Evolutionary conservation across 2,113 vertebrate genomes (phyloP).

Genomic region (Stegastes partitus): DNA sequence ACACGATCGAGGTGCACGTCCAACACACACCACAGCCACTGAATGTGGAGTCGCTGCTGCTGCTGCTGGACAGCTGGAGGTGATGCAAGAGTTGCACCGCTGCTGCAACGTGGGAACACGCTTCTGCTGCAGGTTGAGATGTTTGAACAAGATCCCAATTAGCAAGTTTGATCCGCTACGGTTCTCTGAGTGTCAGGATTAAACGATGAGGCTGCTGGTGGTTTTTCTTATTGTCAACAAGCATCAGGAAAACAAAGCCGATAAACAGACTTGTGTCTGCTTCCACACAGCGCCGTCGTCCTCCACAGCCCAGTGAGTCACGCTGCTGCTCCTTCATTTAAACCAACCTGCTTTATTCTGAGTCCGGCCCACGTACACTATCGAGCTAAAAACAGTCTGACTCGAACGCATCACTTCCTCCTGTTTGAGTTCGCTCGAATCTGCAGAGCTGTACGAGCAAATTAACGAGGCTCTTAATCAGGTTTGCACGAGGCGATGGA

Average conservation of each 20-base stretch:
- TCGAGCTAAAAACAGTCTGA: neutral
- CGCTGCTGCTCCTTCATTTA: neutral
- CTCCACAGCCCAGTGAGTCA: neutral
- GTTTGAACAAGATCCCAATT: no score
- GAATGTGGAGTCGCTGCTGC: slow-evolving; percentile 1
- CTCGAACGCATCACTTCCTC: neutral
- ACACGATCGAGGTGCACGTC: neutral
- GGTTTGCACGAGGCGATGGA: neutral
- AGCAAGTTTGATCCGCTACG: neutral
- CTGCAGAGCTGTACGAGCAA: no score
- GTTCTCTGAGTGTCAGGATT: neutral
- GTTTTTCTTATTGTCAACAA: slow-evolving; percentile 17
- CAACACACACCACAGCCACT: slow-evolving; percentile 33
- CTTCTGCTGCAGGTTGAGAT: neutral
- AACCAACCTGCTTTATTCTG: neutral
- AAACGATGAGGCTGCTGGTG: neutral
- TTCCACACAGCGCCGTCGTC: neutral
- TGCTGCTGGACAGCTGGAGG: slow-evolving; percentile 16
- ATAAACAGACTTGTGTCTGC: neutral
- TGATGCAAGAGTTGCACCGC: slow-evolving; percentile 36
- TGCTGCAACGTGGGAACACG: slow-evolving; percentile 38
- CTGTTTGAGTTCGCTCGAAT: no score
- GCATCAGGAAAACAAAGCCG: no score
- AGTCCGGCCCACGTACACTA: neutral
- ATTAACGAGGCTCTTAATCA: neutral